These are phyloP conservation scores for Pelobates fuscus DNA, from an alignment of 2,113 vertebrate species.

Conservation along the genomic window DNA sequence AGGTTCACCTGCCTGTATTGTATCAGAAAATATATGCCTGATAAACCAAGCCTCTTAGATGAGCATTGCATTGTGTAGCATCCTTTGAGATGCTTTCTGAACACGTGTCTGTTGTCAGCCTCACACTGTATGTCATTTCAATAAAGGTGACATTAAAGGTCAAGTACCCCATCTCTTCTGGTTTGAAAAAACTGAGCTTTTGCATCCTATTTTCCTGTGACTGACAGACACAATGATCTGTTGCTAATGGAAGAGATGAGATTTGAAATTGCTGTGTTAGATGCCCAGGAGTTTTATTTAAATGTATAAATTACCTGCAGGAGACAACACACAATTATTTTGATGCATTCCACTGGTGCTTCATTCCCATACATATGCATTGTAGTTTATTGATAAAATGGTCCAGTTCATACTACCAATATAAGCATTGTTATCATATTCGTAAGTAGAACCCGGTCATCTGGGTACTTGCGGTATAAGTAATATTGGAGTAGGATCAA, in stretches of 20 bases:
- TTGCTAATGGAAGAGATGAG: conserved; percentile 46
- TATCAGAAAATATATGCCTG: no score
- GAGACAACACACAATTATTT: conserved; percentile 26
- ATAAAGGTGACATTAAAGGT: conserved; percentile 44
- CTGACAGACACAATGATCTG: conserved; percentile 48
- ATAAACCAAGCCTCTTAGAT: no score
- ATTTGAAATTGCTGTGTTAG: conserved; percentile 39
- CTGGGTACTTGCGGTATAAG: no score
- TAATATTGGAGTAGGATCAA: no score
- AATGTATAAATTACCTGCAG: conserved; percentile 37
- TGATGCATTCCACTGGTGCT: conserved; percentile 5
- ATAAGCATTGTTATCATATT: no score
- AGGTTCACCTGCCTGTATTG: no score
- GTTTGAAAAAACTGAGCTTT: conserved; percentile 15
- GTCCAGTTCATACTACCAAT: background rate
- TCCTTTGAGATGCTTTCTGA: background rate
- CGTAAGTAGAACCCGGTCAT: no score
- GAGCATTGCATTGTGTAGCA: background rate
- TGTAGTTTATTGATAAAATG: background rate
- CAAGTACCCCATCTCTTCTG: conserved; percentile 26
- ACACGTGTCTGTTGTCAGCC: conserved; percentile 18
- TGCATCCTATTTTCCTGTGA: conserved; percentile 41
- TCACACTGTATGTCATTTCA: conserved; percentile 18
- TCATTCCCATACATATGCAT: background rate
- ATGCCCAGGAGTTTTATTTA: conserved; percentile 26